Base-by-base conservation (phyloP, 2,797 vertebrate species). In the Pterois miles region DNA sequence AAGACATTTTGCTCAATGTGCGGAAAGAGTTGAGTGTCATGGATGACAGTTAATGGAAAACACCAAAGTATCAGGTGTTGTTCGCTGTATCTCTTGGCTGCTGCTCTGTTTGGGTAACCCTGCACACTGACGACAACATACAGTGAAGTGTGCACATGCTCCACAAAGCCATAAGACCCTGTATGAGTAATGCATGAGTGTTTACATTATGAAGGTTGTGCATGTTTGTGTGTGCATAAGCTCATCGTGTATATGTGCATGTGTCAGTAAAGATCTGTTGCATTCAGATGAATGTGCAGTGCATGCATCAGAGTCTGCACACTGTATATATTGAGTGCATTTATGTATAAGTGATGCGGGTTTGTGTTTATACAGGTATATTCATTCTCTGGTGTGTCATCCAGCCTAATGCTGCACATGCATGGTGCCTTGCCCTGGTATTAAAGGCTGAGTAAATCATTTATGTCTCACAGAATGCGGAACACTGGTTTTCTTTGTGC, bases 401-500 rank as follows among this genome's bases (percentile, higher is more conserved):
- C 63, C 75, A 71, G 68, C 36, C 8, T 54, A 11, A 38, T 52
- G 82, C 65, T 76, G 66, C 38, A 58, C 40, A 60, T 82, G 65
- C 71, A 69, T 25, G 14, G 25, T 58, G 78, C 82, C 88, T 87
- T 84, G 60, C 89, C 85, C 80, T 57, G 73, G 83, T 85, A 83
- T 89, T 87, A 88, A 83, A 79, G 60, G 66, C 80, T 70, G 75
- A 86, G 87, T 93, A 94, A 93, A 93, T 91, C 81, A 91, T 92
- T 92, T 87, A 81, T 85, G 76, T 89, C 73, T 88, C 74, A 74
- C 66, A 88, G 81, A 91, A 71, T 40, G 46, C 60, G 2, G 58
- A 93, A 94, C 93, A 93, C 83, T 87, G 76, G 62, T 73, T 69
- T 40, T 83, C 91, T 92, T 93, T 94, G 88, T 95, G 74, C 76